These are phyloP conservation scores for Callionymus lyra DNA, from an alignment of 2,113 vertebrate genomes.

Conservation along the genomic window DNA sequence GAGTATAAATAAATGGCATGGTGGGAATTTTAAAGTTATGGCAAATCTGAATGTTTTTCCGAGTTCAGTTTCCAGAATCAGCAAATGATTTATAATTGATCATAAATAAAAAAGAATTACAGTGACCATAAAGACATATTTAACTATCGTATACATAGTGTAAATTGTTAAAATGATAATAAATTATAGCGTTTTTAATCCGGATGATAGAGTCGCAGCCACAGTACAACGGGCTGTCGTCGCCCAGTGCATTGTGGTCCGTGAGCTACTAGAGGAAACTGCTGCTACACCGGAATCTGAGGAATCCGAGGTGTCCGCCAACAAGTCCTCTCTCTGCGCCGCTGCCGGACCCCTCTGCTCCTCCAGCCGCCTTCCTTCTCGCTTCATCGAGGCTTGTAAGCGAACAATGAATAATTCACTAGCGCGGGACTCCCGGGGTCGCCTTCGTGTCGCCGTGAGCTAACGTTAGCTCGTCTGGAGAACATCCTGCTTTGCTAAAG, in stretches of 20 bases:
- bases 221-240: background rate
- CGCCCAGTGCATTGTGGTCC: constrained; percentile 55
- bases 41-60: too few relatives aligned
- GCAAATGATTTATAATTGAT: too few relatives aligned
- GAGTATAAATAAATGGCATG: background rate
- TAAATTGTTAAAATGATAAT: too few relatives aligned
- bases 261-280: constrained; percentile 32
- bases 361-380: background rate
- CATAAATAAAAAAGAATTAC: too few relatives aligned
- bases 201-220: too few relatives aligned
- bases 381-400: constrained; percentile 8
- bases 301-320: constrained; percentile 61
- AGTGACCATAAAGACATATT: too few relatives aligned
- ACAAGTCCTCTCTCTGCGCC: constrained; percentile 15
- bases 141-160: too few relatives aligned
- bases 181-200: too few relatives aligned
- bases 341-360: background rate
- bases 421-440: background rate
- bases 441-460: constrained; percentile 7
- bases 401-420: constrained; percentile 5
- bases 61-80: too few relatives aligned
- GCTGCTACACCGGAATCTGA: constrained; percentile 58
- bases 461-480: constrained; percentile 28
- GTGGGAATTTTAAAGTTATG: background rate
- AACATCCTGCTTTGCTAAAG: background rate